These are phyloP conservation scores for Drosophila ezoana DNA, from an alignment of 2,888 invertebrate species.

Conservation along the genomic window DNA sequence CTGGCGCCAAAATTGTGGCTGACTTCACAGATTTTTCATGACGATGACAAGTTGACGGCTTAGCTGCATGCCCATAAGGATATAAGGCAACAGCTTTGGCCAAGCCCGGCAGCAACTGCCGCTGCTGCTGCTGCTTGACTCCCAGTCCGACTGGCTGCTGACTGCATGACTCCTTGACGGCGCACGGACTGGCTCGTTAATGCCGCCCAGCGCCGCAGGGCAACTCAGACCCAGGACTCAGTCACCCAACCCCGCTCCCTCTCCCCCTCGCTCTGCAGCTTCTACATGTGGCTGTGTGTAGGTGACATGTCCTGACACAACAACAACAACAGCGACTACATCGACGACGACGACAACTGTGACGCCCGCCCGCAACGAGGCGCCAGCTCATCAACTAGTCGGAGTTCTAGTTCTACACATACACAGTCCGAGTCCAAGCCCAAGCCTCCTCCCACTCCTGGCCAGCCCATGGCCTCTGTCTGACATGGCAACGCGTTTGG, in stretches of 20 bases:
- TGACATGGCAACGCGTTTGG: conserved; percentile 62
- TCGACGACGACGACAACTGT: conserved; percentile 61
- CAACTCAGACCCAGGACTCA: conserved; percentile 46
- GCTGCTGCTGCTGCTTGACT: conserved; percentile 30
- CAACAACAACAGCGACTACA: conserved; percentile 59
- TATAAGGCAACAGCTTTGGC: conserved; percentile 26
- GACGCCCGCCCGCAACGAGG: conserved; percentile 59
- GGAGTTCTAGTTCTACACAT: conserved; percentile 30
- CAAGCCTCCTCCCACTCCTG: neutral
- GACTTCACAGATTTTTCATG: conserved; percentile 82
- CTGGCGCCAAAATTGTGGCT: conserved; percentile 83
- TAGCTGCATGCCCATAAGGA: conserved; percentile 51
- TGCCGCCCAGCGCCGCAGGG: conserved; percentile 61
- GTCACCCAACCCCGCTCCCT: neutral
- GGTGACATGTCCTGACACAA: conserved; percentile 75
- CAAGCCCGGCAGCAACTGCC: conserved; percentile 43
- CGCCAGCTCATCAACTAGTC: conserved; percentile 78
- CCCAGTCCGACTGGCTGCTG: conserved; percentile 25
- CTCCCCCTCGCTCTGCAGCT: conserved; percentile 2
- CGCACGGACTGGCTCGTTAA: conserved; percentile 61
- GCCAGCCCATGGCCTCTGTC: neutral
- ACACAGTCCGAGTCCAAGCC: conserved; percentile 10
- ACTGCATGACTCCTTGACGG: conserved; percentile 41
- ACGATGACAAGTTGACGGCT: conserved; percentile 73
- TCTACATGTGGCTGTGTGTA: conserved; percentile 68